A percentile compares a stretch with the other conserved stretches of the same genome.
Conservation (phyloP, 1,140 invertebrate genomes). For the Brachionus paranguensis region DNA sequence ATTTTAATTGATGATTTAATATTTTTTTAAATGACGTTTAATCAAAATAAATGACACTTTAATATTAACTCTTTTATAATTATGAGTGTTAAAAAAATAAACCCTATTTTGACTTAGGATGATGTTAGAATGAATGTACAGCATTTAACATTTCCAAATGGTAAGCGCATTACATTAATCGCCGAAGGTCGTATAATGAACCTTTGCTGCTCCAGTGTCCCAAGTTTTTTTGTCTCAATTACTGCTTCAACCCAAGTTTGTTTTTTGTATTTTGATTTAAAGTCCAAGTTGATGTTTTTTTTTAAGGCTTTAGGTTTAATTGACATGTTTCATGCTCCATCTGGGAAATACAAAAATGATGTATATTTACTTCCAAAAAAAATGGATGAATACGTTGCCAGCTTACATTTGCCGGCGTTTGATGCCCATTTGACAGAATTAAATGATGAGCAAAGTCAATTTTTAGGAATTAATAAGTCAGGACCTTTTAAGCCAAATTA, state of each 20-base stretch:
- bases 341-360: slow-evolving; percentile 87
- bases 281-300: slow-evolving; percentile 43
- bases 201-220: slow-evolving; percentile 89
- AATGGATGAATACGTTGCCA: slow-evolving; percentile 97
- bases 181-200: slow-evolving; percentile 88
- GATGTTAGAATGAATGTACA: slow-evolving; percentile 93
- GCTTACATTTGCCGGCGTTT: slow-evolving; percentile 87
- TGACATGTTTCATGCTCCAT: slow-evolving; percentile 88
- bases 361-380: slow-evolving; percentile 95
- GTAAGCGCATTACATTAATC: slow-evolving; percentile 68
- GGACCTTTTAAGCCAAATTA: slow-evolving; percentile 97
- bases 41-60: too few relatives aligned
- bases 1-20: too few relatives aligned
- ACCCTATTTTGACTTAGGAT: slow-evolving; percentile 57
- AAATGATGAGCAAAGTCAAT: slow-evolving; percentile 92
- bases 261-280: not conserved
- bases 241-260: slow-evolving; percentile 69
- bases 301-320: slow-evolving; percentile 76
- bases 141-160: slow-evolving; percentile 90
- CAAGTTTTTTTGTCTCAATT: slow-evolving; percentile 92
- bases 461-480: slow-evolving; percentile 90
- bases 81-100: too few relatives aligned
- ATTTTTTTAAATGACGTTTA: too few relatives aligned
- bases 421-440: slow-evolving; percentile 93
- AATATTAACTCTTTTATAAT: too few relatives aligned